Percentiles rank a stretch among this genome's conserved stretches.
These are phyloP conservation scores for Ctenomys sociabilis DNA, from an alignment of 2,113 vertebrate genomes.

Conservation along the genomic window DNA sequence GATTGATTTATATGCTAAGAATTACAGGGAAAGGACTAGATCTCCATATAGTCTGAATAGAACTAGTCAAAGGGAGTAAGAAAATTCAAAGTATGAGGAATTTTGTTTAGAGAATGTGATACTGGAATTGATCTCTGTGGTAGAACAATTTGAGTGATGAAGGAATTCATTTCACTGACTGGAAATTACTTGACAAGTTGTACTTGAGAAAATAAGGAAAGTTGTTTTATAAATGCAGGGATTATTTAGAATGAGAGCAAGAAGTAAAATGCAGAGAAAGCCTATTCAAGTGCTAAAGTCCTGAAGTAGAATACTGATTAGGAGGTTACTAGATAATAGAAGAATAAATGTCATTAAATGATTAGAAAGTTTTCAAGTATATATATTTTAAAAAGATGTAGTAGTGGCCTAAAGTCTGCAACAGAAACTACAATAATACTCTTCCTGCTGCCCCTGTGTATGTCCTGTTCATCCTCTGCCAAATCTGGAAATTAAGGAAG, in stretches of 20 bases:
- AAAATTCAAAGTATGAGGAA: not conserved
- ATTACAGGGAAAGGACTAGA: not conserved
- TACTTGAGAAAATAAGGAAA: not conserved
- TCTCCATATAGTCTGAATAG: slow-evolving; percentile 29
- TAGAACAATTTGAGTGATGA: not conserved
- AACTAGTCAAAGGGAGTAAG: slow-evolving; percentile 36
- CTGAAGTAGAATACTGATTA: not conserved
- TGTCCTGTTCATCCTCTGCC: not conserved
- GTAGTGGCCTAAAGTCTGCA: not conserved
- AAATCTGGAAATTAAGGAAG: slow-evolving; percentile 29
- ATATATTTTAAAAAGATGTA: not conserved
- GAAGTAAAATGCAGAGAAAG: not conserved
- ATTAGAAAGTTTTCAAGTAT: not conserved
- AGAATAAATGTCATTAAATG: not conserved
- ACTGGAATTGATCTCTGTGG: not conserved
- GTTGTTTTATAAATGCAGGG: not conserved
- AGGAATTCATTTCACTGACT: not conserved
- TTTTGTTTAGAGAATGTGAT: not conserved
- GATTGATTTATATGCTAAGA: not conserved
- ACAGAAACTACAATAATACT: slow-evolving; percentile 18
- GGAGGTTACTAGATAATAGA: not conserved
- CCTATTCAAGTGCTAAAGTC: not conserved
- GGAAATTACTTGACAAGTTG: not conserved
- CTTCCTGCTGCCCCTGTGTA: not conserved
- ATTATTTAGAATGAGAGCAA: slow-evolving; percentile 14